phyloP scores from a whole-genome alignment of 1,140 invertebrate genomes.

The Sycobia sp. region DNA sequence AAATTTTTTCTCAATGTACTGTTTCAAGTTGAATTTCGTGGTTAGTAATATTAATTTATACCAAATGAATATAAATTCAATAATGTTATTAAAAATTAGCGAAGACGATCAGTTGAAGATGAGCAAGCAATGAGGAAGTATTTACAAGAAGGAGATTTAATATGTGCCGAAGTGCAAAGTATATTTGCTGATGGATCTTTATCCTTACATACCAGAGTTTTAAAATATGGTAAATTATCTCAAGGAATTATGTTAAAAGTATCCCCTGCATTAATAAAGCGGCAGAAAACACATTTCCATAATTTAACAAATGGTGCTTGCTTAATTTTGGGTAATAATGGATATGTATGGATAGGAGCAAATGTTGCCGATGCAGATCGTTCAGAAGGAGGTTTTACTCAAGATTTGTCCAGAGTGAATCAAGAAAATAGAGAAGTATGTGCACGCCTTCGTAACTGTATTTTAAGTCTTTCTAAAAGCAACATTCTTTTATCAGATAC shows the following conservation, averaged over 20 bases:
- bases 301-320: constrained; percentile 88
- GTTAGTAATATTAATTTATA: too few relatives aligned
- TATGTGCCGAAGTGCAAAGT: constrained; percentile 96
- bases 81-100: constrained; percentile 65
- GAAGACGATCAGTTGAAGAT: constrained; percentile 92
- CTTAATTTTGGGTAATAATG: constrained; percentile 95
- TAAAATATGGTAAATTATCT: constrained; percentile 93
- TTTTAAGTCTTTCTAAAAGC: constrained; percentile 81
- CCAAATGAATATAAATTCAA: too few relatives aligned
- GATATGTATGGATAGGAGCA: constrained; percentile 93
- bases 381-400: constrained; percentile 78
- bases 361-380: constrained; percentile 68
- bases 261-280: constrained; percentile 88
- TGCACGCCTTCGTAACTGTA: constrained; percentile 86
- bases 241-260: constrained; percentile 93
- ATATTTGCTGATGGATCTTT: constrained; percentile 89
- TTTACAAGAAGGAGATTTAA: constrained; percentile 93
- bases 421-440: constrained; percentile 80
- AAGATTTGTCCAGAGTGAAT: constrained; percentile 77
- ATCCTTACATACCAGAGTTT: constrained; percentile 92
- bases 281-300: constrained; percentile 96
- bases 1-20: not conserved
- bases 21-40: too few relatives aligned
- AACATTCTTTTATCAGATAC: constrained; percentile 92
- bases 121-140: constrained; percentile 96